These are phyloP conservation scores for Macrotis lagotis DNA, from an alignment of 2,113 vertebrate species.

Conservation along the genomic window DNA sequence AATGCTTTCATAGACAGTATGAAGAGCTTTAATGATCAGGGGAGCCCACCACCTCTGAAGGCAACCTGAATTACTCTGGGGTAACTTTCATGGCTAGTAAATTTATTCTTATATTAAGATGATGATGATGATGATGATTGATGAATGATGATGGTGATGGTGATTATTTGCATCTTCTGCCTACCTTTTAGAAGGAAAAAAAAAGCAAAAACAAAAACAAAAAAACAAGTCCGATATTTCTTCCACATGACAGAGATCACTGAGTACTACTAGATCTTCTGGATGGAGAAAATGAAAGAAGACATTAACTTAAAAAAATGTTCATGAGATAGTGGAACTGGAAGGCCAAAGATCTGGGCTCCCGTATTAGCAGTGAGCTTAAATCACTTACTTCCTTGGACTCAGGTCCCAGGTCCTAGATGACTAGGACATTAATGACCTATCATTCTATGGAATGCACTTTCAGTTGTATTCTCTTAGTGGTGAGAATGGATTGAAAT, in stretches of 20 bases:
- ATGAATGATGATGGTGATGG: not conserved
- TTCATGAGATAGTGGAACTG: not conserved
- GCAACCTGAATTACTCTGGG: not conserved
- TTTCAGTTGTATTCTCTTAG: too few relatives aligned
- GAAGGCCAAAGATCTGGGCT: not conserved
- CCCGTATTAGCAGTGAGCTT: not conserved
- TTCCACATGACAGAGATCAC: not conserved
- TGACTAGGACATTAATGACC: too few relatives aligned
- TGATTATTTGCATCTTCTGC: not conserved
- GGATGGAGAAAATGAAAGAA: not conserved
- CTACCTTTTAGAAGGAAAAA: too few relatives aligned
- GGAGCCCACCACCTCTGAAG: not conserved
- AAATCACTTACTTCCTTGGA: not conserved
- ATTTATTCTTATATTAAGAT: not conserved
- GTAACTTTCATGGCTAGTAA: not conserved
- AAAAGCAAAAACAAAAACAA: too few relatives aligned
- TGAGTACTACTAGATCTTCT: not conserved
- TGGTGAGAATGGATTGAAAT: too few relatives aligned
- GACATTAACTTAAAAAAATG: not conserved
- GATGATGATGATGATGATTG: not conserved
- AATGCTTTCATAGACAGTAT: not conserved
- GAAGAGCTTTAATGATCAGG: not conserved
- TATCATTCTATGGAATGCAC: too few relatives aligned
- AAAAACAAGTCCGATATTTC: not conserved
- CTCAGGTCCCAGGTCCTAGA: not conserved